phyloP scores from a whole-genome alignment of 2,888 invertebrate species.

The Eristalinus aeneus region DNA sequence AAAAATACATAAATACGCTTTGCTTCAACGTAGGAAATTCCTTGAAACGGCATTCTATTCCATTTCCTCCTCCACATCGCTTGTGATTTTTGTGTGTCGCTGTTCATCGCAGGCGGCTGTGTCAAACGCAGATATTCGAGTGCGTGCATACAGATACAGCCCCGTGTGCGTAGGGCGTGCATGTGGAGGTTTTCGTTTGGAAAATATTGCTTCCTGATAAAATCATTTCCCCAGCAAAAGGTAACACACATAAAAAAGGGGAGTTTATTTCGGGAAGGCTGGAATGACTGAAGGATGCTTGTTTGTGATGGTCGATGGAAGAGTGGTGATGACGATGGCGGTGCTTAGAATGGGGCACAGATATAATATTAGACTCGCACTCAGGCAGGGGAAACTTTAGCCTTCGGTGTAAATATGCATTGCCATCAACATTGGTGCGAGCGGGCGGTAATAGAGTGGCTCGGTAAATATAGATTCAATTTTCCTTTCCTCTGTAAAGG shows the following conservation, averaged over 20 bases:
- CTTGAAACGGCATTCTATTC: slow-evolving; percentile 11
- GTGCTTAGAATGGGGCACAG: not conserved
- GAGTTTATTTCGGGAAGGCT: not conserved
- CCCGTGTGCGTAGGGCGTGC: not conserved
- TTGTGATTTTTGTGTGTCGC: not conserved
- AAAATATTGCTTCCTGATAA: slow-evolving; percentile 6
- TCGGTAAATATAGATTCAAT: not conserved
- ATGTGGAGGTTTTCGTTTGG: not conserved
- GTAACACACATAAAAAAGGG: not conserved
- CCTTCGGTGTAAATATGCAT: not conserved
- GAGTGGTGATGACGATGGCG: not conserved
- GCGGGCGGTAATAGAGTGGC: not conserved
- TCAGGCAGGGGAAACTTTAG: not conserved
- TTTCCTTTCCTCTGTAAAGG: not conserved
- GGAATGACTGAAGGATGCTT: not conserved
- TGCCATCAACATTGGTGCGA: not conserved
- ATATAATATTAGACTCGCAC: not conserved
- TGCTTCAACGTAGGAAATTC: not conserved
- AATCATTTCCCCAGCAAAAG: slow-evolving; percentile 4
- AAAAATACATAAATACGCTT: not conserved
- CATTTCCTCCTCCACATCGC: not conserved
- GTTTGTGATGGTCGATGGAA: not conserved
- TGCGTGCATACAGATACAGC: not conserved
- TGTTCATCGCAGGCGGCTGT: not conserved
- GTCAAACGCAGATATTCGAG: not conserved